Percentiles rank a stretch among this genome's conserved stretches.
These are phyloP conservation scores for Pseudococcus longispinus DNA, from an alignment of 2,888 invertebrate species.

Conservation along the genomic window DNA sequence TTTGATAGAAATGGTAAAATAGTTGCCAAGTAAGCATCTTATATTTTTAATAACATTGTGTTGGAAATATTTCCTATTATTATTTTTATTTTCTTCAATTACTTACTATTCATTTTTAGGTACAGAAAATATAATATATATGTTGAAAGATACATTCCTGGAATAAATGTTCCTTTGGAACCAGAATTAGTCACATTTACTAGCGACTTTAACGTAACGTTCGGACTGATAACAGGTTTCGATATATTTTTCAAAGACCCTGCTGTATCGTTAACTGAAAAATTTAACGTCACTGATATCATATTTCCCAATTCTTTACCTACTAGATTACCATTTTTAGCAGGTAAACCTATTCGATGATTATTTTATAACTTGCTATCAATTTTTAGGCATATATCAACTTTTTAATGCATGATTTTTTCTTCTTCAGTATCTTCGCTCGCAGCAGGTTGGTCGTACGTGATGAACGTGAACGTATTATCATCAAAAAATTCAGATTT, in stretches of 20 bases:
- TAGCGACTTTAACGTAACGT: slow-evolving; percentile 79
- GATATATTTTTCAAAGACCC: slow-evolving; percentile 81
- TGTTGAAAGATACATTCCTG: slow-evolving; percentile 61
- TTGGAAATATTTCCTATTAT: not conserved
- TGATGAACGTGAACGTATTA: slow-evolving; percentile 65
- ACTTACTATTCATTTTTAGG: slow-evolving; percentile 59
- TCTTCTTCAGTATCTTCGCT: slow-evolving; percentile 62
- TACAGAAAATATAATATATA: slow-evolving; percentile 66
- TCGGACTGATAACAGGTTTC: slow-evolving; percentile 84
- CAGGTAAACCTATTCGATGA: slow-evolving; percentile 64
- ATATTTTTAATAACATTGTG: not conserved
- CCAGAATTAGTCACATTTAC: slow-evolving; percentile 70
- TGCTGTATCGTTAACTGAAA: slow-evolving; percentile 68
- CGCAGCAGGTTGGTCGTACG: slow-evolving; percentile 65
- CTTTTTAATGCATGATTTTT: slow-evolving; percentile 34
- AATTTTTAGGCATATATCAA: no score
- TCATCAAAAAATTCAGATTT: slow-evolving; percentile 63
- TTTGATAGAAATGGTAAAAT: slow-evolving; percentile 76
- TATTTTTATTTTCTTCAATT: not conserved
- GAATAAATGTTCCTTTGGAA: slow-evolving; percentile 65
- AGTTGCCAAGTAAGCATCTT: slow-evolving; percentile 68
- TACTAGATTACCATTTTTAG: slow-evolving; percentile 79
- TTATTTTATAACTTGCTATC: not conserved
- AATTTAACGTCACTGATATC: slow-evolving; percentile 69
- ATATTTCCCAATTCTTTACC: slow-evolving; percentile 81